A percentile compares a stretch with the other conserved stretches of the same genome.
Evolutionary conservation across 2,113 vertebrate species (phyloP).

Genomic region (Ictalurus furcatus): DNA sequence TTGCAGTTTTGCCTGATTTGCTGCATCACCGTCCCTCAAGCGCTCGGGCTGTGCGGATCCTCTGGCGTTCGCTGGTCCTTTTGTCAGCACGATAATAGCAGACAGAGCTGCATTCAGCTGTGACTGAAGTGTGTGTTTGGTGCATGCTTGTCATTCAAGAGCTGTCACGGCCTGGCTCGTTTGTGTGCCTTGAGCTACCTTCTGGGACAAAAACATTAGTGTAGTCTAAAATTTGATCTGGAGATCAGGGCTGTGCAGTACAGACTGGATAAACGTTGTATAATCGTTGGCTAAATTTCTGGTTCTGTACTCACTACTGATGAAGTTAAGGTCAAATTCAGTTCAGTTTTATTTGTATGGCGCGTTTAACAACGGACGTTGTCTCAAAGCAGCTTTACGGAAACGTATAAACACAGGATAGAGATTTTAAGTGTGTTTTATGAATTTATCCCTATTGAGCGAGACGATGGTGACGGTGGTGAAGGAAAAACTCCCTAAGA

Average conservation of each 20-base stretch:
- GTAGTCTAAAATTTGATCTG: neutral
- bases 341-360: too few species aligned
- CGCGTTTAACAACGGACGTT: too few species aligned
- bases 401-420: too few species aligned
- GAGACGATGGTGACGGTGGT: too few species aligned
- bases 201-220: neutral
- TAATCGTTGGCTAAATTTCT: neutral
- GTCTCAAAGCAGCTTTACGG: too few species aligned
- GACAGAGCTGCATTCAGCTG: conserved; percentile 1
- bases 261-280: neutral
- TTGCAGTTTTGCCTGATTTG: neutral
- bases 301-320: neutral
- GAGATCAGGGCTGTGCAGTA: neutral
- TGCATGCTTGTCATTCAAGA: conserved; percentile 36
- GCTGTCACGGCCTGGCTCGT: conserved; percentile 30
- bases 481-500: too few species aligned
- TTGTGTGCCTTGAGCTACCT: neutral
- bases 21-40: conserved; percentile 32
- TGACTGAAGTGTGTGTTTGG: conserved; percentile 31
- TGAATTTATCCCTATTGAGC: too few species aligned
- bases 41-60: neutral
- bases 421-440: too few species aligned
- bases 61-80: conserved; percentile 16
- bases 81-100: conserved; percentile 42
- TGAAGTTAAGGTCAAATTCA: neutral